Evolutionary conservation across 2,888 invertebrate genomes (phyloP), one percentile per base, ranked within the genome.

Genomic region (Dione vanillae): DNA sequence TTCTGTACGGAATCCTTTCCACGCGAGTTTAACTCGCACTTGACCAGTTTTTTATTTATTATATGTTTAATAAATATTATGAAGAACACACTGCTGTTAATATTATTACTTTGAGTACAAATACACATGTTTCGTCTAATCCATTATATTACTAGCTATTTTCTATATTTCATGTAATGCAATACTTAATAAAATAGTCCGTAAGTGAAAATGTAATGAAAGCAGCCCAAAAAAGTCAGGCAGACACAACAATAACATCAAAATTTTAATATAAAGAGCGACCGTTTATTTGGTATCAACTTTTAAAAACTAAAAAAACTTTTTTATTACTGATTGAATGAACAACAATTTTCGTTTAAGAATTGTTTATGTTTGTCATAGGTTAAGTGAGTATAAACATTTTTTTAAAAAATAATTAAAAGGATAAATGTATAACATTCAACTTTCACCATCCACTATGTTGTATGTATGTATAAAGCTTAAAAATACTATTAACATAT

Each of bases 131-230:
- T 10, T n/a, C n/a, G n/a, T n/a, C 43, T 61, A 45, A 61, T 61
- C 27, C 61, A 61, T 61, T 61, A 61, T 45, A 45, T n/a, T 61
- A 61, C 27, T 14, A 43, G 19, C 43, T 43, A 45, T 54, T 35
- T 6, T 10, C 27, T 40, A 37, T 64, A 47, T 49, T 49, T 49
- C 37, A 49, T 14, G 19, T 37, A 64, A 64, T 64, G 49, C 49
- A 62, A n/a, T 20, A 49, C 12, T 19, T 64, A 64, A 62, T 62
- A 62, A 62, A 47, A 49, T 19, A 49, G 19, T 40, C 40, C 49
- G 10, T 35, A 20, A 40, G 49, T 51, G 64, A 40, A 64, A 64
- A 64, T 49, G 49, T 14, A n/a, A 64, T 51, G 20, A 40, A 49
- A 40, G 40, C 49, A 64, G 49, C 37, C 49, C 49, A 64, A 64